Evolutionary conservation across 2,113 vertebrate species (phyloP).

Genomic region (Eupsittula cactorum): DNA sequence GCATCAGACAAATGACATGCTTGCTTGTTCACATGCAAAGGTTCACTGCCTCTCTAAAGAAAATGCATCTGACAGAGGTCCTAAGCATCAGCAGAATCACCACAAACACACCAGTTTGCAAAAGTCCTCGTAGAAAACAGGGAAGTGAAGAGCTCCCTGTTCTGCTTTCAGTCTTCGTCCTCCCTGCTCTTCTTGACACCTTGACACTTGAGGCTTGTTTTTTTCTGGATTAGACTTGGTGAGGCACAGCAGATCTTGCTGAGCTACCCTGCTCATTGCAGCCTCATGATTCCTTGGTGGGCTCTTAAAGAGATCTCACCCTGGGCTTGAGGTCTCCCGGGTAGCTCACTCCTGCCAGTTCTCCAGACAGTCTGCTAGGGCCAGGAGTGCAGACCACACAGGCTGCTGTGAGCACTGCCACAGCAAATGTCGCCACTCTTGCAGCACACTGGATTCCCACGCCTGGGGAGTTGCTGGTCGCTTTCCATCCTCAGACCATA

Average conservation of each 20-base stretch:
- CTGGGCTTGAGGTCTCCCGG: neutral
- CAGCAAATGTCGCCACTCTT: neutral
- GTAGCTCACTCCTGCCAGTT: constrained; percentile 9
- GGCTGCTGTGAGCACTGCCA: constrained; percentile 32
- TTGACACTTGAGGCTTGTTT: neutral
- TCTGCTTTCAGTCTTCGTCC: neutral
- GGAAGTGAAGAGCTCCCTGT: neutral
- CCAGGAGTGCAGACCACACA: constrained; percentile 62
- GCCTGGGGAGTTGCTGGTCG: neutral
- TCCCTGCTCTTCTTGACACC: neutral
- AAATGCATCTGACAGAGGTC: neutral
- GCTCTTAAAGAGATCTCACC: neutral
- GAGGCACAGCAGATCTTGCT: neutral
- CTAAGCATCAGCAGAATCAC: neutral
- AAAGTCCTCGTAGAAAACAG: neutral
- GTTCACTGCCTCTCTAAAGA: neutral
- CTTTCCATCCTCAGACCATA: neutral
- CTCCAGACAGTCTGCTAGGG: constrained; percentile 10
- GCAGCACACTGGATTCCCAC: constrained; percentile 22
- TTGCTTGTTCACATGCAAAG: neutral
- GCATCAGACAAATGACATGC: neutral
- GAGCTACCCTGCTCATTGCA: neutral
- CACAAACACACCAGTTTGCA: neutral
- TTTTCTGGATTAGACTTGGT: neutral
- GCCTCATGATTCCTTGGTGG: neutral